A percentile compares a stretch with the other conserved stretches of the same genome.
Conservation (phyloP, 2,797 vertebrate species). For the Triplophysa bombifrons region DNA sequence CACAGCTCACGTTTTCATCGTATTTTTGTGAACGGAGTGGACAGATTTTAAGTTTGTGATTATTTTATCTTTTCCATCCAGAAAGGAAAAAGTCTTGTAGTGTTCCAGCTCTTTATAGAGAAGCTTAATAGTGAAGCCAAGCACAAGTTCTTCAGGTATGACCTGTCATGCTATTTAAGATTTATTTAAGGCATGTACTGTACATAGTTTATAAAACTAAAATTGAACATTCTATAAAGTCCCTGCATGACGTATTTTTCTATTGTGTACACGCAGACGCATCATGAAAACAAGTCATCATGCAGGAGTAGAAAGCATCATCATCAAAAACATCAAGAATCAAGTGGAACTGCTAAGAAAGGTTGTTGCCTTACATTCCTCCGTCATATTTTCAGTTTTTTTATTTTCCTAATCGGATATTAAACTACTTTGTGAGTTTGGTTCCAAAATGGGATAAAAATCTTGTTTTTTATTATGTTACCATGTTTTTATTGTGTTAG, state of each 20-base stretch:
- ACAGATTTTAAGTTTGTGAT: neutral
- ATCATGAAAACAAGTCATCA: slow-evolving; percentile 91
- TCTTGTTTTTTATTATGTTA: too few species aligned
- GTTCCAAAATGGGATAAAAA: too few species aligned
- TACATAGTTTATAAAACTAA: neutral
- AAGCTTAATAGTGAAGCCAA: slow-evolving; percentile 88
- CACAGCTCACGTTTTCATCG: neutral
- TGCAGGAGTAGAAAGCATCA: slow-evolving; percentile 85
- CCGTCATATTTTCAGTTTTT: neutral
- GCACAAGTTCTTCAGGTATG: slow-evolving; percentile 89
- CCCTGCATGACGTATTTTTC: neutral
- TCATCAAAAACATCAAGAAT: slow-evolving; percentile 92
- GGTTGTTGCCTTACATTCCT: slow-evolving; percentile 73
- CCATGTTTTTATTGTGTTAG: too few species aligned
- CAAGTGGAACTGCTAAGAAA: slow-evolving; percentile 83
- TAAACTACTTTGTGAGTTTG: neutral
- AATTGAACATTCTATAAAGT: neutral
- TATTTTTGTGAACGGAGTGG: neutral
- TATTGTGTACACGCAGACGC: slow-evolving; percentile 73
- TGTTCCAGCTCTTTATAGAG: slow-evolving; percentile 88
- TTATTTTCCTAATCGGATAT: neutral
- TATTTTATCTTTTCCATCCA: slow-evolving; percentile 57
- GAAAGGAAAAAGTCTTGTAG: slow-evolving; percentile 83
- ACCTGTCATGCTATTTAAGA: neutral
- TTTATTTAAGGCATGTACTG: neutral